A percentile compares a stretch with the other conserved stretches of the same genome.
These are phyloP conservation scores for Oryzias javanicus DNA, from an alignment of 2,113 vertebrate species.

Conservation along the genomic window DNA sequence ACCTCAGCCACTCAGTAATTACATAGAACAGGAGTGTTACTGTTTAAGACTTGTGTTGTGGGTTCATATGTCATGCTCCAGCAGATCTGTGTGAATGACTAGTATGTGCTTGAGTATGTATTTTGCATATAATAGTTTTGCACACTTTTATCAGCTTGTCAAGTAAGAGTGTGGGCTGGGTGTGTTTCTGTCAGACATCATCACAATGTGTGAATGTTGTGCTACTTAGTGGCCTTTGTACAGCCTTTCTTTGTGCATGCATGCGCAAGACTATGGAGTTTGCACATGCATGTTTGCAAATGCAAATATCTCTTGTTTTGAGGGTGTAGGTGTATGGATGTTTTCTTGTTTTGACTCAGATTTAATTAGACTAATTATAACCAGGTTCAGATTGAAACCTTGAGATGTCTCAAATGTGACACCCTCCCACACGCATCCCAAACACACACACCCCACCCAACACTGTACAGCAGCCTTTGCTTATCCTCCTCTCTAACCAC, in stretches of 20 bases:
- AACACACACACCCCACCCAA: conserved; percentile 11
- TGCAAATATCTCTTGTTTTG: conserved; percentile 24
- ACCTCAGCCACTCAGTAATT: conserved; percentile 73
- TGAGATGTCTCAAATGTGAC: conserved; percentile 76
- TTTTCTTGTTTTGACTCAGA: conserved; percentile 74
- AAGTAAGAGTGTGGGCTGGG: conserved; percentile 24
- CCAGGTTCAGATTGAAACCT: conserved; percentile 81
- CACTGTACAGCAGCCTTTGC: conserved; percentile 48
- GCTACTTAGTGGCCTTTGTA: not conserved
- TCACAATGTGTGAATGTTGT: conserved; percentile 19
- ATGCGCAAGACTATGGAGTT: not conserved
- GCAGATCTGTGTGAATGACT: conserved; percentile 20
- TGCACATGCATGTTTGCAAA: conserved; percentile 1
- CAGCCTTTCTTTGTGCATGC: conserved; percentile 4
- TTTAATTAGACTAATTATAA: conserved; percentile 84
- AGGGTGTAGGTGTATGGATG: conserved; percentile 55
- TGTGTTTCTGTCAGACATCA: conserved; percentile 36
- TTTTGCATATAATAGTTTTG: conserved; percentile 36
- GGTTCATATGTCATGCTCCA: conserved; percentile 23
- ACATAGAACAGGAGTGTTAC: conserved; percentile 52
- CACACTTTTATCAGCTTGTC: conserved; percentile 16
- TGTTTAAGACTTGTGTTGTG: conserved; percentile 46
- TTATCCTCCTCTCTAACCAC: conserved; percentile 50
- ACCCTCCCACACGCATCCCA: conserved; percentile 47
- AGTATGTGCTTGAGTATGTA: conserved; percentile 7